Conservation (phyloP, 2,797 vertebrate species). For the Pogonophryne albipinna region DNA sequence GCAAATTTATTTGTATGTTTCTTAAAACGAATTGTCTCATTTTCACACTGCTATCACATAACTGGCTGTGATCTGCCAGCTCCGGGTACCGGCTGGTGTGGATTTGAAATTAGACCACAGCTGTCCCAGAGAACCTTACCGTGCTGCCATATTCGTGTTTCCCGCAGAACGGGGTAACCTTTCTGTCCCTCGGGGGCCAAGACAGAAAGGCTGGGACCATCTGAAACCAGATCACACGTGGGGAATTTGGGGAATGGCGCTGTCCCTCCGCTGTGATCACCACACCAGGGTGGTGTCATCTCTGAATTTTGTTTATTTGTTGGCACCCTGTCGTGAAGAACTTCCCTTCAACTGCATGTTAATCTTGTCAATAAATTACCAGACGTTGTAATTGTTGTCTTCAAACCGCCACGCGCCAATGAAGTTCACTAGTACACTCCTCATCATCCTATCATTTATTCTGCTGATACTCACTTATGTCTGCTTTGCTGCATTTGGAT, state of each 20-base stretch:
- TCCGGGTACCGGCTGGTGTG: constrained; percentile 68
- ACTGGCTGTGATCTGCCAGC: constrained; percentile 66
- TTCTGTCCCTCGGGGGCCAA: constrained; percentile 65
- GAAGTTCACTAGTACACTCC: constrained; percentile 56
- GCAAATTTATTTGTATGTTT: constrained; percentile 65
- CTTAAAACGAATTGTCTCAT: constrained; percentile 70
- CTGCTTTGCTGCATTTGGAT: constrained; percentile 11
- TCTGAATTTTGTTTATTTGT: constrained; percentile 97
- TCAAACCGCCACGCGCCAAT: constrained; percentile 42
- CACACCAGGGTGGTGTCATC: constrained; percentile 80
- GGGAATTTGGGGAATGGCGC: constrained; percentile 82
- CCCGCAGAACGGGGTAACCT: constrained; percentile 78
- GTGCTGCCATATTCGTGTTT: constrained; percentile 75
- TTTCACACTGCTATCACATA: constrained; percentile 82
- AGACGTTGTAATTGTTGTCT: constrained; percentile 43
- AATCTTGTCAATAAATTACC: constrained; percentile 91
- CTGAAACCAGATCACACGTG: constrained; percentile 78
- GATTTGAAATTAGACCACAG: constrained; percentile 80
- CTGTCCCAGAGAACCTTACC: constrained; percentile 78
- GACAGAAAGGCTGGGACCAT: constrained; percentile 71
- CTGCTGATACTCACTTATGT: not conserved
- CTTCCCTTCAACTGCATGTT: constrained; percentile 93
- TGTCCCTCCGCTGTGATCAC: constrained; percentile 66
- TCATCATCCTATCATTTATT: constrained; percentile 16
- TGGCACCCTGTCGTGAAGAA: constrained; percentile 93